A percentile compares a stretch with the other conserved stretches of the same genome.
Conservation (phyloP, 2,113 vertebrate genomes). For the Pluvianellus socialis region DNA sequence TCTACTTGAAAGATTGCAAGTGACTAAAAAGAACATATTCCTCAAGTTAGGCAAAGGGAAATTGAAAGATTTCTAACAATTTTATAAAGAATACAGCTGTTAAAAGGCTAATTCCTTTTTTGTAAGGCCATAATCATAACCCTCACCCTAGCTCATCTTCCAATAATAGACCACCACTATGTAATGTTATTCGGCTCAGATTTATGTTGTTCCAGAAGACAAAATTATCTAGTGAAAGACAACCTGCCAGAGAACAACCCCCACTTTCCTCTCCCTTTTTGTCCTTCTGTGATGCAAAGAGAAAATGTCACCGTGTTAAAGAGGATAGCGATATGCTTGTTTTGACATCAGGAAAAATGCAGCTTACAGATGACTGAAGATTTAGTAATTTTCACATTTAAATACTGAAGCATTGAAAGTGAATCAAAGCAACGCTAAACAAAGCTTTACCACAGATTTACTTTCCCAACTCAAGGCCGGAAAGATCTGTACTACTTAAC, state of each 20-base stretch:
- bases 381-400: not conserved
- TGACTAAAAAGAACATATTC: not conserved
- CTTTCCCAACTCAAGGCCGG: not conserved
- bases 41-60: not conserved
- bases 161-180: not conserved
- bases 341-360: not conserved
- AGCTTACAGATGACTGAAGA: not conserved
- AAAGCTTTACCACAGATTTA: not conserved
- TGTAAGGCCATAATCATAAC: not conserved
- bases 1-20: not conserved
- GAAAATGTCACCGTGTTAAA: rapidly evolving
- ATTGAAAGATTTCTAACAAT: not conserved
- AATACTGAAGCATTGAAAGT: not conserved
- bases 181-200: not conserved
- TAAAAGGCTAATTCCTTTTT: not conserved
- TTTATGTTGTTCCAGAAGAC: not conserved
- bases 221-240: not conserved
- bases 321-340: not conserved
- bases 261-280: not conserved
- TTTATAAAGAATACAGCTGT: not conserved
- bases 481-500: not conserved
- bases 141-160: not conserved
- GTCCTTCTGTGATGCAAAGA: not conserved
- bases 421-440: not conserved
- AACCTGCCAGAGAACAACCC: not conserved